phyloP scores from a whole-genome alignment of 2,797 vertebrate genomes.

The Danio jaintianensis region DNA sequence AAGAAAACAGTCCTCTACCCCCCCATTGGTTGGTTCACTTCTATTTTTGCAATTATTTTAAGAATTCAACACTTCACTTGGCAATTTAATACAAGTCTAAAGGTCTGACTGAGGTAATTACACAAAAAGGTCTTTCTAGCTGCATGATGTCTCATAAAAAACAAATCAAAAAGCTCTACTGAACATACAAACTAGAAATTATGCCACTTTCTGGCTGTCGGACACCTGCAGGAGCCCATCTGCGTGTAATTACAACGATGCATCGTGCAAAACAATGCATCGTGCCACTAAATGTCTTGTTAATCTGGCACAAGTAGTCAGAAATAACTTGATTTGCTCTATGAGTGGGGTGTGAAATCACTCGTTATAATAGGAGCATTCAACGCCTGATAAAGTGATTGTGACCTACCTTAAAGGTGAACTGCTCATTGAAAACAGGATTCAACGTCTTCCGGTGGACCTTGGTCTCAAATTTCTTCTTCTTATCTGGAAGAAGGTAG shows the following conservation, averaged over 20 bases:
- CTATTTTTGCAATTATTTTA: conserved; percentile 7
- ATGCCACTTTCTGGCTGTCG: conserved; percentile 7
- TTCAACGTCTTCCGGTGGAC: conserved; percentile 99
- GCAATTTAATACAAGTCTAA: conserved; percentile 29
- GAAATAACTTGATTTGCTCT: neutral
- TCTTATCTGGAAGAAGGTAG: conserved; percentile 97
- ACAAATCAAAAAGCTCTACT: conserved; percentile 8
- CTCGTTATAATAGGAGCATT: neutral
- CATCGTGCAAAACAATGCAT: neutral
- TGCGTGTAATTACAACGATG: conserved; percentile 4
- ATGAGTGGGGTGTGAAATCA: neutral
- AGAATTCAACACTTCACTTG: conserved; percentile 31
- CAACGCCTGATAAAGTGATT: neutral
- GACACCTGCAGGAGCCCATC: conserved; percentile 21
- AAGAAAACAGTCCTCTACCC: neutral
- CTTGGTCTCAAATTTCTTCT: conserved; percentile 99
- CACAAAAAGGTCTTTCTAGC: conserved; percentile 25
- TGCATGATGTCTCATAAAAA: conserved; percentile 14
- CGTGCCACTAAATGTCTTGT: neutral
- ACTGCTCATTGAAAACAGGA: conserved; percentile 97
- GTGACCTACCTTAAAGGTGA: conserved; percentile 91
- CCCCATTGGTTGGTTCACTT: neutral
- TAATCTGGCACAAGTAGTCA: conserved; percentile 19
- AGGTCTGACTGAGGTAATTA: conserved; percentile 28
- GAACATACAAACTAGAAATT: conserved; percentile 26